Conservation (phyloP, 2,113 vertebrate genomes). For the Pan troglodytes region NHGRI_mPanTro3-v2.1_pri NC_072410.2:122249001-122249500, state of each 20-base stretch:
- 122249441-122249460: rapidly evolving
- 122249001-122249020: neutral
- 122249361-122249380: neutral
- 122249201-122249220: neutral
- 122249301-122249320: neutral
- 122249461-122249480: rapidly evolving
- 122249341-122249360: rapidly evolving
- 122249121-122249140: rapidly evolving
- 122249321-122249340: neutral
- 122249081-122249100: neutral
- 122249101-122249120: rapidly evolving
- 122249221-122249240: rapidly evolving
- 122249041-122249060: neutral
- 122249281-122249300: too few relatives aligned
- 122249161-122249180: too few relatives aligned
- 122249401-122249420: rapidly evolving
- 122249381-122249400: too few relatives aligned
- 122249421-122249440: rapidly evolving
- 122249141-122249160: rapidly evolving
- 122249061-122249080: neutral
- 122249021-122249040: neutral
- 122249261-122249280: neutral
- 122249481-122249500: neutral
- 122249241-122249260: neutral
- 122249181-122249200: too few relatives aligned